phyloP scores from a whole-genome alignment of 1,140 invertebrate species.

The Ostrea denselamellosa region DNA sequence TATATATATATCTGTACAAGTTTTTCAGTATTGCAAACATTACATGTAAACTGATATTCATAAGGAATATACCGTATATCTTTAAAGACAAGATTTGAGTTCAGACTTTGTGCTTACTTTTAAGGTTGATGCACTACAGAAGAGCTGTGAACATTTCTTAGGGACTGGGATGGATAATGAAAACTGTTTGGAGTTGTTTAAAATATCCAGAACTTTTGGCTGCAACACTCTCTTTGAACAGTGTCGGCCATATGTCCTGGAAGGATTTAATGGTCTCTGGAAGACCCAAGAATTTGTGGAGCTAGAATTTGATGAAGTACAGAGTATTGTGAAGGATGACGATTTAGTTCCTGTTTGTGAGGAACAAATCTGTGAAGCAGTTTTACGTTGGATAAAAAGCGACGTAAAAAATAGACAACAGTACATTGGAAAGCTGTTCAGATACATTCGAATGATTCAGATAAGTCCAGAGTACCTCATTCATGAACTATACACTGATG shows the following conservation, averaged over 20 bases:
- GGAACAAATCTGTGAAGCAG: constrained; percentile 64
- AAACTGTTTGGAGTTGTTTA: constrained; percentile 58
- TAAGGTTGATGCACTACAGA: constrained; percentile 51
- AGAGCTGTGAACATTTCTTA: constrained; percentile 60
- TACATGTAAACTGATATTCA: too few relatives aligned
- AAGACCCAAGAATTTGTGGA: constrained; percentile 53
- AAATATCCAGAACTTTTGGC: constrained; percentile 48
- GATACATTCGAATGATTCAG: constrained; percentile 59
- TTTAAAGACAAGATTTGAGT: background rate
- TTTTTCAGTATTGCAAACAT: too few relatives aligned
- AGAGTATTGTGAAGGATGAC: constrained; percentile 62
- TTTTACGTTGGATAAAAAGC: constrained; percentile 57
- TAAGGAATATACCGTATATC: too few relatives aligned
- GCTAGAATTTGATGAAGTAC: constrained; percentile 58
- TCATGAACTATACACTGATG: constrained; percentile 43
- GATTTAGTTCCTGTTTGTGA: constrained; percentile 61
- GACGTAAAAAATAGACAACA: constrained; percentile 52
- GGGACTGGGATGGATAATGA: constrained; percentile 57
- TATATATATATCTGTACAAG: too few relatives aligned
- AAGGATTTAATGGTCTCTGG: constrained; percentile 57
- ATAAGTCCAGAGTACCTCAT: constrained; percentile 57
- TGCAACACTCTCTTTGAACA: constrained; percentile 52
- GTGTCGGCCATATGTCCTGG: constrained; percentile 58
- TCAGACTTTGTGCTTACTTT: background rate
- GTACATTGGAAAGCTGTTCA: constrained; percentile 53